phyloP scores from a whole-genome alignment of 2,113 vertebrate genomes.

The Poecilia latipinna region DNA sequence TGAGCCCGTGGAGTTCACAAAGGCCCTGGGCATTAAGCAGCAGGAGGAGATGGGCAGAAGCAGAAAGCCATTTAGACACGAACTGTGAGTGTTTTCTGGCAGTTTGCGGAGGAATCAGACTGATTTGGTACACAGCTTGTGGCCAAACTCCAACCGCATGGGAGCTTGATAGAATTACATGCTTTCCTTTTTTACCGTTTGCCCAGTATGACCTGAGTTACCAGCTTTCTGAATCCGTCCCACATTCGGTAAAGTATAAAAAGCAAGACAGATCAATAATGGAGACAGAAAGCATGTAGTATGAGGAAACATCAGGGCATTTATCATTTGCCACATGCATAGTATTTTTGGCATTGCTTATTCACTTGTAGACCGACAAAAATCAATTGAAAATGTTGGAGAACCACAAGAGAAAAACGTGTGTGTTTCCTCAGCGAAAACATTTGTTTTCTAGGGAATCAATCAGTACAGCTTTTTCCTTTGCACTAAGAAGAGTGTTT shows the following conservation, averaged over 20 bases:
- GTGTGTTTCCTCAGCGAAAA: background rate
- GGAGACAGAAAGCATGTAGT: background rate
- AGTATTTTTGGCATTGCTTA: background rate
- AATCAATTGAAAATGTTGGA: background rate
- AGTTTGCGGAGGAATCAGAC: constrained; percentile 15
- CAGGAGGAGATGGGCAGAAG: constrained; percentile 29
- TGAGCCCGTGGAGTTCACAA: constrained; percentile 27
- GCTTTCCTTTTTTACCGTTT: background rate
- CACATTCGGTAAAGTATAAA: background rate
- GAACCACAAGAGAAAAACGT: constrained; percentile 4
- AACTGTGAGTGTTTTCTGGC: constrained; percentile 21
- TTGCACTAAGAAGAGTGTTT: background rate
- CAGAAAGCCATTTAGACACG: constrained; percentile 38
- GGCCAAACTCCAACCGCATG: constrained; percentile 13
- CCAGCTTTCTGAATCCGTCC: background rate
- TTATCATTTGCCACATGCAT: background rate
- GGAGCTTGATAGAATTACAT: constrained; percentile 16
- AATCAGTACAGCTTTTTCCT: background rate
- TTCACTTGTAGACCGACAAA: background rate
- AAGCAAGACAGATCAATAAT: background rate
- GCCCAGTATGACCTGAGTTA: constrained; percentile 14
- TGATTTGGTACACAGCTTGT: constrained; percentile 22
- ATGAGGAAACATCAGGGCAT: background rate
- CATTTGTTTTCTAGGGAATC: background rate
- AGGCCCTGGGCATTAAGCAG: constrained; percentile 31